Conservation (phyloP, 35 echinoderm and acorn worm species). For the Anneissia japonica region DNA sequence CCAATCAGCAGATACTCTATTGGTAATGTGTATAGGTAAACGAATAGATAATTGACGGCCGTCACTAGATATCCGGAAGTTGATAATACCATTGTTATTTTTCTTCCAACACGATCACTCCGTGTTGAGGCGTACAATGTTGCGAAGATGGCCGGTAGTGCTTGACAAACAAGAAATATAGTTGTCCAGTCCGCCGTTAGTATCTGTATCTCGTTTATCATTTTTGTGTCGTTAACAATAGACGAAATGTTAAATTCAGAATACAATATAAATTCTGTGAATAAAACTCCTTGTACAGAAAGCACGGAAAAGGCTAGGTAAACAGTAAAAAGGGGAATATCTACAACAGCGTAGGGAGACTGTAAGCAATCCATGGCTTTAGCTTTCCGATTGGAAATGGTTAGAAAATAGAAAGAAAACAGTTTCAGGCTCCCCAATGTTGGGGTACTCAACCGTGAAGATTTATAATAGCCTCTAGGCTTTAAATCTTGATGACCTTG, state of each 20-base stretch:
- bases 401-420: too few relatives aligned
- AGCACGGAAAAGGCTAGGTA: not conserved
- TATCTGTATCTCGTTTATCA: too few relatives aligned
- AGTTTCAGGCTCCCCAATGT: too few relatives aligned
- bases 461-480: too few relatives aligned
- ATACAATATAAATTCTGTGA: too few relatives aligned
- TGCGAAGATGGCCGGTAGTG: not conserved
- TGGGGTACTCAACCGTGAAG: too few relatives aligned
- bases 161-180: not conserved
- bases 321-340: not conserved
- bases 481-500: too few relatives aligned
- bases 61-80: not conserved
- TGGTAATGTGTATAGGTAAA: not conserved
- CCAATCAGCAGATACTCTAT: not conserved
- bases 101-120: not conserved
- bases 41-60: not conserved
- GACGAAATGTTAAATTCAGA: too few relatives aligned
- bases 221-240: too few relatives aligned
- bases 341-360: too few relatives aligned
- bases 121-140: not conserved
- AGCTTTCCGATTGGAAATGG: too few relatives aligned
- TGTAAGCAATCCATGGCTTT: too few relatives aligned
- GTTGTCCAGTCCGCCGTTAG: not conserved
- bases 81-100: not conserved
- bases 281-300: not conserved